Percentiles rank a stretch among this genome's conserved stretches.
These are phyloP conservation scores for Dromaius novaehollandiae DNA, from an alignment of 2,113 vertebrate species.

Conservation along the genomic window DNA sequence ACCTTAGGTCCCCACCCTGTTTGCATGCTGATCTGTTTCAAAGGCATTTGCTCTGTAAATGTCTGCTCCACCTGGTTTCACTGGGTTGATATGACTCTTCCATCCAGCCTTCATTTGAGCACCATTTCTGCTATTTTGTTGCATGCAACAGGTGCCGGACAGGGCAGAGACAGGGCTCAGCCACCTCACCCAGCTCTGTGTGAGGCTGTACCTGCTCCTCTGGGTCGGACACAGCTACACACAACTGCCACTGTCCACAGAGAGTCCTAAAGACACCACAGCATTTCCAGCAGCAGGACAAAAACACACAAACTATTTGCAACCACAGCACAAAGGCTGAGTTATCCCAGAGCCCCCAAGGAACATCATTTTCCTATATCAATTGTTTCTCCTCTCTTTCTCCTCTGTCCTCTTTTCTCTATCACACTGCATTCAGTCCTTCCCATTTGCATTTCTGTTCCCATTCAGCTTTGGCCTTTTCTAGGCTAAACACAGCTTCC, in stretches of 20 bases:
- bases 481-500: not conserved
- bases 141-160: not conserved
- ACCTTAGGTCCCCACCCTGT: not conserved
- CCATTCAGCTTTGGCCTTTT: not conserved
- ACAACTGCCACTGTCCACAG: fast-evolving
- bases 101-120: not conserved
- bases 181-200: not conserved
- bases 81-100: not conserved
- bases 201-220: not conserved
- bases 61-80: not conserved
- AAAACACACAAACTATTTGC: not conserved
- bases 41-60: not conserved
- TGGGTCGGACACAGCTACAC: not conserved
- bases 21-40: slow-evolving; percentile 3
- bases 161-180: not conserved
- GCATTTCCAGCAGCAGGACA: not conserved
- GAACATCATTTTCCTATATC: not conserved
- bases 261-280: not conserved
- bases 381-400: not conserved
- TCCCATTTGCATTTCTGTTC: not conserved
- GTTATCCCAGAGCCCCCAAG: not conserved
- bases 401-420: not conserved
- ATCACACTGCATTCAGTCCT: not conserved
- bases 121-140: not conserved
- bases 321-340: not conserved